A percentile compares a stretch with the other conserved stretches of the same genome.
These are phyloP conservation scores for Zophobas atratus DNA, from an alignment of 1,140 invertebrate genomes.

Conservation along the genomic window DNA sequence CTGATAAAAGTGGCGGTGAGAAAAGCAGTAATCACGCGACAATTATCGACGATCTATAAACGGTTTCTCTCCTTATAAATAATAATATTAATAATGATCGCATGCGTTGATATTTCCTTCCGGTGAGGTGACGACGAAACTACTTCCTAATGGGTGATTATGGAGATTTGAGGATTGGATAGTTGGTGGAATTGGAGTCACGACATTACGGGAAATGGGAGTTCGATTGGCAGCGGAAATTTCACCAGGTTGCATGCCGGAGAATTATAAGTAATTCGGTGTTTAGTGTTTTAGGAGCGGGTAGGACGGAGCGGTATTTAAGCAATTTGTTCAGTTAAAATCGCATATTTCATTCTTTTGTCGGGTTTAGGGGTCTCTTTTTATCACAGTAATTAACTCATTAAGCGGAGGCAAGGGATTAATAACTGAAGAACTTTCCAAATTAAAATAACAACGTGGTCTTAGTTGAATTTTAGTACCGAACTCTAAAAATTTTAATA, in stretches of 20 bases:
- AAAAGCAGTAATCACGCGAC: constrained; percentile 38
- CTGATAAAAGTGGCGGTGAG: constrained; percentile 11
- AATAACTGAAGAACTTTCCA: no score
- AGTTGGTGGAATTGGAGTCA: constrained; percentile 11
- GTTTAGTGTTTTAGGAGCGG: no score
- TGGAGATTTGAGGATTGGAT: constrained; percentile 20
- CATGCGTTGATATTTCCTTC: constrained; percentile 46
- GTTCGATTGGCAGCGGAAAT: background rate
- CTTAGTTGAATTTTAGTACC: no score
- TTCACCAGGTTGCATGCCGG: background rate
- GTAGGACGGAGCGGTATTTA: no score
- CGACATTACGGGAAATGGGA: constrained; percentile 11
- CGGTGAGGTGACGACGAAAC: constrained; percentile 35
- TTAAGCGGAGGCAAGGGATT: no score
- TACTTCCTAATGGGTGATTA: constrained; percentile 46
- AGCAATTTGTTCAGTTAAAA: no score
- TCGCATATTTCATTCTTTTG: no score
- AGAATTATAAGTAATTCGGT: no score
- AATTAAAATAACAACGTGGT: no score
- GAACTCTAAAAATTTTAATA: no score
- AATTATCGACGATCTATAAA: constrained; percentile 50
- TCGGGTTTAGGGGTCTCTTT: no score
- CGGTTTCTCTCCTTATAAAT: constrained; percentile 47
- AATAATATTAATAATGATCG: constrained; percentile 36
- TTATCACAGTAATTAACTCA: no score